Base-by-base conservation (phyloP, 2,888 invertebrate species). In the Lobophora halterata region DNA sequence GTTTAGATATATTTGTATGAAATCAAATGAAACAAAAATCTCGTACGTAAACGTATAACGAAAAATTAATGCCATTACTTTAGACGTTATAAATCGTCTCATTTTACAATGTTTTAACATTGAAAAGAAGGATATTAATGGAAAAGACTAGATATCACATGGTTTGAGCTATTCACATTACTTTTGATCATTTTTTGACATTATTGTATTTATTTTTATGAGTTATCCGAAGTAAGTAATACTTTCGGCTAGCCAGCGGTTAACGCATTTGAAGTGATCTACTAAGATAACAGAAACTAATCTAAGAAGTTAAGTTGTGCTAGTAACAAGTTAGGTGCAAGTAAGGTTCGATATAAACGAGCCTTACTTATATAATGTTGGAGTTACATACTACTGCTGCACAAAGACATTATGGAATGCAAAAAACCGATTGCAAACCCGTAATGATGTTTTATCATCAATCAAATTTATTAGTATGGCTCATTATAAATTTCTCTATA, bases 81-180 rank as follows among this genome's bases (percentile, higher is more conserved):
- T n/a, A n/a, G n/a, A n/a, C n/a, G n/a, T n/a, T n/a, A n/a, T n/a
- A n/a, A n/a, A n/a, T n/a, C n/a, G n/a, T n/a, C n/a, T n/a, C n/a
- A n/a, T 43, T 31, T 35, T 31, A 40, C 14, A 19, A 36, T 49
- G 35, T 24, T 40, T 45, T 25, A 39, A 29, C 24, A 38, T 45
- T 55, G 61, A 59, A 60, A 58, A 58, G 57, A 65, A 71, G 69
- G 70, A 71, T 65, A 68, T 65, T 63, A 68, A 66, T 76, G 74
- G 74, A 73, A 76, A 79, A 79, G 82, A 85, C 83, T 86, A 83
- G 83, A 85, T 87, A 87, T 87, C 86, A 86, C 86, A 85, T 83
- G 80, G 72, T 80, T 83, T 82, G 80, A 85, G 85, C 83, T 79
- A 77, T 76, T 72, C 73, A 73, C 72, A 41, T 49, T 46, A 67